Evolutionary conservation across 1,140 invertebrate genomes (phyloP).

Genomic region (Tetramorium alpestre): DNA sequence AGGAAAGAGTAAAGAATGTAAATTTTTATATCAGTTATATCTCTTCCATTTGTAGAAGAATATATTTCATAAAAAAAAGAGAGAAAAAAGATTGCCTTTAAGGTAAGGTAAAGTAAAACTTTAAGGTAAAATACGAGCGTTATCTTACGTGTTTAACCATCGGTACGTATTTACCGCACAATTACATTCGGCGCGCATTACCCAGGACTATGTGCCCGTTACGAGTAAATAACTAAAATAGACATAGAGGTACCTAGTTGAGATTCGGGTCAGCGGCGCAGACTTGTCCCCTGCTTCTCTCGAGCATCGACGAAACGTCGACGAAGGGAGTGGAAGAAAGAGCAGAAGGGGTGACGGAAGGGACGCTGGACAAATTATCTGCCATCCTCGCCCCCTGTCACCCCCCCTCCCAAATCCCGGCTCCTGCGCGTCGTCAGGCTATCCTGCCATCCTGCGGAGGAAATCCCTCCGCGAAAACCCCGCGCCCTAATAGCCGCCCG

Average conservation of each 20-base stretch:
- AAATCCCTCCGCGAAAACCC: constrained; percentile 58
- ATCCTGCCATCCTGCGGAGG: constrained; percentile 62
- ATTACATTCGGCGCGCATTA: constrained; percentile 1
- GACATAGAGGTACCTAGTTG: constrained; percentile 78
- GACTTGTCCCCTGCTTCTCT: constrained; percentile 55
- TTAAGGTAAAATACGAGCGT: not conserved
- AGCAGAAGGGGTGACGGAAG: constrained; percentile 18
- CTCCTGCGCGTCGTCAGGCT: constrained; percentile 60
- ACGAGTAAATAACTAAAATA: constrained; percentile 59
- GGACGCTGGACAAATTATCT: constrained; percentile 82
- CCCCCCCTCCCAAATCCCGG: constrained; percentile 64
- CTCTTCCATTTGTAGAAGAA: not conserved
- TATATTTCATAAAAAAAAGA: not conserved
- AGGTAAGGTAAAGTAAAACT: not conserved
- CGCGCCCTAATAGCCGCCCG: constrained; percentile 78
- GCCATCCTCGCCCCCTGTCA: constrained; percentile 69
- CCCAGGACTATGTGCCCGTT: not conserved
- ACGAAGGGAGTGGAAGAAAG: constrained; percentile 39
- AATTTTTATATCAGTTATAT: not conserved
- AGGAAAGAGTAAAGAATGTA: not conserved
- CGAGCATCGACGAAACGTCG: constrained; percentile 32
- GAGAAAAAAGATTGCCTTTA: not conserved
- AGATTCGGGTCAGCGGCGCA: constrained; percentile 82
- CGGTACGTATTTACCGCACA: constrained; percentile 3
- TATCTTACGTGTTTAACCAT: not conserved